phyloP scores from a whole-genome alignment of 2,797 vertebrate genomes.

The Sebastes itinus region DNA sequence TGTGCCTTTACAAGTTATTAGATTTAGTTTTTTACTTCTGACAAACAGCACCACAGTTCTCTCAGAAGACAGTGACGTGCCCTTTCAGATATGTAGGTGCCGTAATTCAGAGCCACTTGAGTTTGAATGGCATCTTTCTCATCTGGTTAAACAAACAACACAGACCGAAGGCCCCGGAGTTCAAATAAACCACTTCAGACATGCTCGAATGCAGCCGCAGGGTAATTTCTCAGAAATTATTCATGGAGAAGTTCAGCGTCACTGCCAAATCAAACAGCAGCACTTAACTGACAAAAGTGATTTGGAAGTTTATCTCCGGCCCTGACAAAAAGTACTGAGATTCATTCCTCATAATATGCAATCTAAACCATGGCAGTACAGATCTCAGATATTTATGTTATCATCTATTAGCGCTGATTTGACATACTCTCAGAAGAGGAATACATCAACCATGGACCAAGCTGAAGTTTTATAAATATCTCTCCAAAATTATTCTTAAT shows the following conservation, averaged over 20 bases:
- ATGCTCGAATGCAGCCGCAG: slow-evolving; percentile 7
- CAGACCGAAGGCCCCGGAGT: slow-evolving; percentile 6
- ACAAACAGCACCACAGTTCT: neutral
- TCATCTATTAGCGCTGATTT: neutral
- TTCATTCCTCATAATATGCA: neutral
- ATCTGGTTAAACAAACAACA: slow-evolving; percentile 29
- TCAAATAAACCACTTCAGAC: slow-evolving; percentile 29
- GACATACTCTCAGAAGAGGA: neutral
- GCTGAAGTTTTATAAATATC: neutral
- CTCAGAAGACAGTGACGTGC: neutral
- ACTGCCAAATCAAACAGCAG: slow-evolving; percentile 20
- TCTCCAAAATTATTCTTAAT: neutral
- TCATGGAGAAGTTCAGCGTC: slow-evolving; percentile 12
- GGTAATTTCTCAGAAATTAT: slow-evolving; percentile 47
- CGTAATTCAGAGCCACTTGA: slow-evolving; percentile 22
- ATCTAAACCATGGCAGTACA: neutral
- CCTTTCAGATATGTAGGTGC: neutral
- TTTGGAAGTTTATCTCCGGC: slow-evolving; percentile 8
- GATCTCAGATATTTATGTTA: neutral
- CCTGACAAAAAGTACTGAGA: neutral
- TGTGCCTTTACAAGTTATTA: neutral
- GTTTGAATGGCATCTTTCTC: slow-evolving; percentile 23
- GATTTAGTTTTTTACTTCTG: neutral
- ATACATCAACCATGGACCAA: neutral
- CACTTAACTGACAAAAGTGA: neutral